phyloP scores from a whole-genome alignment of 1,140 invertebrate species.

The Sogatella furcifera region DNA sequence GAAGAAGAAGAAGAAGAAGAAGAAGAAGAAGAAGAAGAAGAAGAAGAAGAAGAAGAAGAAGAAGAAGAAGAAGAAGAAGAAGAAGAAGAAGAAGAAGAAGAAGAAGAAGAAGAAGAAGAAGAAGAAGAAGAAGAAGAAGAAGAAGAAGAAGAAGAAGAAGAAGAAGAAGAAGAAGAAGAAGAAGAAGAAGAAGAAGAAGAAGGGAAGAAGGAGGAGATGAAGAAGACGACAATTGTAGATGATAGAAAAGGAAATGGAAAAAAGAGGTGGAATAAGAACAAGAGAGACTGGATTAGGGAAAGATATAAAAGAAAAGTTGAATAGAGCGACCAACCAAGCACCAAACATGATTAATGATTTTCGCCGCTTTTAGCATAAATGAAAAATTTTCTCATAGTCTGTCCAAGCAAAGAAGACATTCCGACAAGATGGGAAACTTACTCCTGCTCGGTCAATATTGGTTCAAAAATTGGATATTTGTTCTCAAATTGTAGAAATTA shows the following conservation, averaged over 20 bases:
- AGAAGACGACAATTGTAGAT: no score
- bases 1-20: slow-evolving; percentile 4
- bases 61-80: neutral
- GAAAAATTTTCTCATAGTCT: neutral
- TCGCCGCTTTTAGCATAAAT: neutral
- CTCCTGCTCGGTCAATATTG: no score
- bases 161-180: neutral
- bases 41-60: neutral
- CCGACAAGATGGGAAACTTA: no score
- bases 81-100: neutral
- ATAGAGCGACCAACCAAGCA: no score
- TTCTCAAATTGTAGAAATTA: no score
- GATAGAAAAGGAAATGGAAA: neutral
- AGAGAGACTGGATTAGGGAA: neutral
- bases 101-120: slow-evolving; percentile 3
- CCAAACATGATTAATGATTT: neutral
- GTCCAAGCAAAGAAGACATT: no score
- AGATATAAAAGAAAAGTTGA: no score
- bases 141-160: slow-evolving; percentile 3
- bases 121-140: slow-evolving; percentile 4
- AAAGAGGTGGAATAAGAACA: neutral
- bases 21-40: slow-evolving; percentile 4
- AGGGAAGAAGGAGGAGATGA: neutral
- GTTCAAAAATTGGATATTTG: no score
- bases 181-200: neutral